Evolutionary conservation across 1,140 invertebrate genomes (phyloP).

Genomic region (Megathymus violae): DNA sequence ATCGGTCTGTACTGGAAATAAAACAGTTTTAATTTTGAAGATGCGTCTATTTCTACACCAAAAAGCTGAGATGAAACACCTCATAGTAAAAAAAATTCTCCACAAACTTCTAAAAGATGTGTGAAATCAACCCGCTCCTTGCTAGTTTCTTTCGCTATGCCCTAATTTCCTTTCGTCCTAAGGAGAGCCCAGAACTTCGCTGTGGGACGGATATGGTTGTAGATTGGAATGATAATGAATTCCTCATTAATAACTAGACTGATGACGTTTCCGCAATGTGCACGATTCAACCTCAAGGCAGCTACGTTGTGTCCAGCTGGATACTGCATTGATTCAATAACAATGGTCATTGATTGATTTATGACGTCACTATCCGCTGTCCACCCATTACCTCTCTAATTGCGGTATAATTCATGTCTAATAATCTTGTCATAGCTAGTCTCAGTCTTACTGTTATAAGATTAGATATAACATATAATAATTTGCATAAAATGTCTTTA

Average conservation of each 20-base stretch:
- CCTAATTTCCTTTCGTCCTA: too few relatives aligned
- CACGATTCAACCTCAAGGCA: background rate
- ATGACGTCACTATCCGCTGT: conserved; percentile 34
- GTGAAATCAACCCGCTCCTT: too few relatives aligned
- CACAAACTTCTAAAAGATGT: too few relatives aligned
- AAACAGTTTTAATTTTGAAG: too few relatives aligned
- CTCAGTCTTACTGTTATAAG: background rate
- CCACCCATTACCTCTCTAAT: conserved; percentile 51
- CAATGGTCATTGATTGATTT: conserved; percentile 50
- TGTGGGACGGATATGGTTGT: too few relatives aligned
- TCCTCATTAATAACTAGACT: background rate
- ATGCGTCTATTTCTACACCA: too few relatives aligned
- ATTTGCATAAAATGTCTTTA: background rate
- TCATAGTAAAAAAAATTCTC: too few relatives aligned
- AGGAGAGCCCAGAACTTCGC: too few relatives aligned
- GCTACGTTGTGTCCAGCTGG: too few relatives aligned
- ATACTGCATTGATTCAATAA: conserved; percentile 11
- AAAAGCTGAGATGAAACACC: too few relatives aligned
- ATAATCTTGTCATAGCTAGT: conserved; percentile 58
- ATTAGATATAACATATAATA: background rate
- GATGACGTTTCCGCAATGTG: background rate
- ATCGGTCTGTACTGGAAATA: too few relatives aligned
- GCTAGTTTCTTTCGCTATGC: too few relatives aligned
- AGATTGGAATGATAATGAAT: background rate
- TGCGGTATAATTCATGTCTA: conserved; percentile 63